phyloP scores from a whole-genome alignment of 30 jellyfish, hydroid and myxozoan species.

The Catostylus mosaicus region DNA sequence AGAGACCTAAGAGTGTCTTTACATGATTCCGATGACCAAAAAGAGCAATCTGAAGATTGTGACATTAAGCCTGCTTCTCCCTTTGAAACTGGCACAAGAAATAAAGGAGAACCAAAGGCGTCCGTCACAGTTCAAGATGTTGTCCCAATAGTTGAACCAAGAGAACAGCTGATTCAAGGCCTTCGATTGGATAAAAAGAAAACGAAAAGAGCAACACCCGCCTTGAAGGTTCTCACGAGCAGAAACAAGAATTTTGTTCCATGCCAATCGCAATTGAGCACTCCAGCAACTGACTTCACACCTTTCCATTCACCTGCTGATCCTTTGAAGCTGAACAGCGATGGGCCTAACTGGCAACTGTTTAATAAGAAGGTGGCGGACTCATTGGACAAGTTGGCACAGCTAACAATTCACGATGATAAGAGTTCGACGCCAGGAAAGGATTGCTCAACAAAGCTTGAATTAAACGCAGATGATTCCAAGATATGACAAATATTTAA shows the following conservation, averaged over 20 bases:
- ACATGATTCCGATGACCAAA: not conserved
- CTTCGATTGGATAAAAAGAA: not conserved
- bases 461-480: not conserved
- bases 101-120: not conserved
- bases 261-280: conserved; percentile 42
- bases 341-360: conserved; percentile 71
- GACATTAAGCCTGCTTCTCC: not conserved
- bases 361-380: conserved; percentile 55
- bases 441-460: conserved; percentile 26
- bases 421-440: conserved; percentile 8
- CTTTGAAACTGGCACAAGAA: not conserved
- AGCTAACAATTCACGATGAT: conserved; percentile 33
- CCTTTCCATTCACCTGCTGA: conserved; percentile 71
- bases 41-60: not conserved
- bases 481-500: not conserved
- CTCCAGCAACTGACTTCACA: conserved; percentile 65
- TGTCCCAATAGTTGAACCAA: not conserved
- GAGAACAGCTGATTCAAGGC: not conserved
- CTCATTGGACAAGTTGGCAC: conserved; percentile 46
- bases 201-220: conserved; percentile 33
- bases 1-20: not conserved
- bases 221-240: conserved; percentile 47
- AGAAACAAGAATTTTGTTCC: conserved; percentile 9
- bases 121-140: not conserved
- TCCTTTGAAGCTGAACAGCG: conserved; percentile 63